Base-by-base conservation (phyloP, 2,113 vertebrate genomes). In the Rhinogobius similis region DNA sequence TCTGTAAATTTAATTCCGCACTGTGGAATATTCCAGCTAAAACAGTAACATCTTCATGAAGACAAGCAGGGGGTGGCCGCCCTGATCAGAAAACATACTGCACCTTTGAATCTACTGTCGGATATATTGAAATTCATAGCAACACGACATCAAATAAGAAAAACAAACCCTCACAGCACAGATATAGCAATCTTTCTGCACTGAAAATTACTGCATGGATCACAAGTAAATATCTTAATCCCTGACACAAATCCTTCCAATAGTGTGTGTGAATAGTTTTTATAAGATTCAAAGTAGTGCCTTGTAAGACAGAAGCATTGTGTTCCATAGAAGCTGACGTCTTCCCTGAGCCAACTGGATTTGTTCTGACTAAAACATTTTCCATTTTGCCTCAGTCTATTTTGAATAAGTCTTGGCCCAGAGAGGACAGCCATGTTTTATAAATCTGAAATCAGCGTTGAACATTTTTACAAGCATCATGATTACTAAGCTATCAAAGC, bases 401-500 rank as follows among this genome's bases (percentile, higher is more conserved):
- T 58, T 58, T 58, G 20, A 58, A 58, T 29, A 58, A 29, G 13
- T 14, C 26, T 32, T 29, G 26, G 55, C 26, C 55, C 20, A 48
- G 55, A 18, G 26, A 55, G 23, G 52, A 55, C 23, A 55, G 52
- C 52, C 21, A 13, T 13, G 52, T 29, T 58, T 27, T 4, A 58
- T 16, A 26, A 13, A 18, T 29, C 20, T 29, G 14, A 26, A 58
- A 58, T 16, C 24, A 13, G 55, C 2, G 14, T 29, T 58, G 55
- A 14, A 16, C 24, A 58, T n/a, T 61, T 61, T 61, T 36, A 61
- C 20, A 10, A 61, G 18, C 29, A n/a, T 61, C 18, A n/a, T 61
- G 18, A 16, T 61, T 38, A 36, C 27, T 38, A 36, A 61, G 38
- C 58, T 58, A 29, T 58, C 55, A 58, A 36, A 61, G 58, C 58